Base-by-base conservation (phyloP, 2,113 vertebrate species). In the Pholis gunnellus region DNA sequence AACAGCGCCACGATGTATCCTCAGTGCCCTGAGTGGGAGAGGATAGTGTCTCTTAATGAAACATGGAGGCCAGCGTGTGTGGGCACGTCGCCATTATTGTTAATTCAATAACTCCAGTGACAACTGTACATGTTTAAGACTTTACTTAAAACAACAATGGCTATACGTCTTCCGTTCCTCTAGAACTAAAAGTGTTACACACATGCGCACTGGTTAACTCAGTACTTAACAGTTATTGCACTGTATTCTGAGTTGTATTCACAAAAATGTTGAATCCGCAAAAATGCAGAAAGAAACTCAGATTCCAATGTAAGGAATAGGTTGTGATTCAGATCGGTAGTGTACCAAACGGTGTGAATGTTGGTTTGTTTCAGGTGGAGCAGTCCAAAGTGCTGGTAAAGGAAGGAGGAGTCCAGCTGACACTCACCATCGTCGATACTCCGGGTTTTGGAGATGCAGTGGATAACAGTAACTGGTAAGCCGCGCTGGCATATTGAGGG, bases 381-480 rank as follows among this genome's bases (percentile, higher is more conserved):
- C 95, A 96, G 85, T 95, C 95, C 48, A 96, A 96, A 89, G 95
- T 96, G 25, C 87, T 96, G 85, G 89, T 96, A 34, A 96, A 96
- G 76, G 96, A 96, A 75, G 96, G 96, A 0, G 96, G 96, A 0
- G 96, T 96, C 69, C 96, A 96, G 82, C 94, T 96, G 75, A 96
- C 95, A 0, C 94, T 96, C 70, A 96, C 96, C 52, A 96, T 96
- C 9, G 95, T 96, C 1, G 95, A 96, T 71, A 96, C 95, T 1
- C 95, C 95, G 6, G 95, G 95, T 14, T 96, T 96, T 64, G 95
- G 95, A 29, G 95, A 96, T 38, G 95, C 95, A 0, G 95, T 96
- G 71, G 94, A 96, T 86, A 96, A 96, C 90, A 96, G 95, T 82
- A 96, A 96, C 88, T 96, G 96, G 96, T 96, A 71, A 90, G 92